A percentile compares a stretch with the other conserved stretches of the same genome.
Evolutionary conservation across 2,797 vertebrate species (phyloP).

Genomic region (Cuniculus paca): DNA sequence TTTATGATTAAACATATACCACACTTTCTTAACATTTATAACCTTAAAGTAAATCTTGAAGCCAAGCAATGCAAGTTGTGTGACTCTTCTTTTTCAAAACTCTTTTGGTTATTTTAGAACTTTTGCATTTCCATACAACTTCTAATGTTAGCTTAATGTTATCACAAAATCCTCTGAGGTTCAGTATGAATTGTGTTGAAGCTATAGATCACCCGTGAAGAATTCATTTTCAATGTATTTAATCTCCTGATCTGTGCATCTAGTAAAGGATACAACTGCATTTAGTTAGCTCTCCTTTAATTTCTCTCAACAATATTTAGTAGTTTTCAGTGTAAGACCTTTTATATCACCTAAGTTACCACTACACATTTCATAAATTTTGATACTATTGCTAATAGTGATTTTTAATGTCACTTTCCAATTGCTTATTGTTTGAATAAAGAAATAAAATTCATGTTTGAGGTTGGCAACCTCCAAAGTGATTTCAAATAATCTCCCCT

Average conservation of each 20-base stretch:
- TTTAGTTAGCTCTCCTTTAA: neutral
- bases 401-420: neutral
- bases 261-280: neutral
- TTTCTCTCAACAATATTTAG: neutral
- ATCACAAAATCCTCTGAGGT: neutral
- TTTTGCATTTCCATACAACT: neutral
- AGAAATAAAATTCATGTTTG: neutral
- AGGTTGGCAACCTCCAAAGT: neutral
- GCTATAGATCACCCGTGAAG: neutral
- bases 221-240: neutral
- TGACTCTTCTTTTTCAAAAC: neutral
- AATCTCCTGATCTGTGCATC: neutral
- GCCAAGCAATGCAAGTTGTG: neutral
- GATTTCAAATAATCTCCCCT: neutral
- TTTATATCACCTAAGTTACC: neutral
- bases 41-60: neutral
- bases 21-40: neutral
- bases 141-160: neutral
- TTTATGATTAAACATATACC: neutral
- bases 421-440: neutral
- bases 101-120: neutral
- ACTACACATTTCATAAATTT: neutral
- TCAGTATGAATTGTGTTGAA: neutral
- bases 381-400: neutral
- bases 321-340: neutral